Evolutionary conservation across 2,797 vertebrate species (phyloP).

Genomic region (Megalops cyprinoides): DNA sequence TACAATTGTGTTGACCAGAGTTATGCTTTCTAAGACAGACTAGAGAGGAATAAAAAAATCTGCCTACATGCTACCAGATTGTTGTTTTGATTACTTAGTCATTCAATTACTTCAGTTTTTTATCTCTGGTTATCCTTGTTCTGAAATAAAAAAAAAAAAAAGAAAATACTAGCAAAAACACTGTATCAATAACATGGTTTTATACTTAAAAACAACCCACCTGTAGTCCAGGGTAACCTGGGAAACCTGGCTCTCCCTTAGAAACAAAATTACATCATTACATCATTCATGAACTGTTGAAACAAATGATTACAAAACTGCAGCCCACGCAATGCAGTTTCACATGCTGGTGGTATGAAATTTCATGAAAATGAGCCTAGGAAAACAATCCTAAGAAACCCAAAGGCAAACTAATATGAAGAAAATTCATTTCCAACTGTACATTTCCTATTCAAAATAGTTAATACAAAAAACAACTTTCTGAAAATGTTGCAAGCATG

Average conservation of each 20-base stretch:
- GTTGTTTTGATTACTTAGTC: background rate
- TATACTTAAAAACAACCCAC: constrained; percentile 60
- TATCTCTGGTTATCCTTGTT: background rate
- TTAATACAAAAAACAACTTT: background rate
- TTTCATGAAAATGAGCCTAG: background rate
- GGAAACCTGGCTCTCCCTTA: constrained; percentile 81
- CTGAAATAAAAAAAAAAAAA: background rate
- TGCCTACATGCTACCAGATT: too few species aligned
- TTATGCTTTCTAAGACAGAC: too few species aligned
- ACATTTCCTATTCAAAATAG: background rate
- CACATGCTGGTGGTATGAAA: background rate
- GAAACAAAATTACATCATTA: constrained; percentile 39
- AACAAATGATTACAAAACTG: constrained; percentile 11
- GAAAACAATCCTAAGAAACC: background rate
- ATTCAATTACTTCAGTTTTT: background rate
- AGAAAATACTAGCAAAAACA: background rate
- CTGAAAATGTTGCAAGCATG: too few species aligned
- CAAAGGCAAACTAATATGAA: background rate
- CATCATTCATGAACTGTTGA: constrained; percentile 14
- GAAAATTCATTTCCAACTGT: background rate
- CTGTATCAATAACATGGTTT: background rate
- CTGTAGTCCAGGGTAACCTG: constrained; percentile 76
- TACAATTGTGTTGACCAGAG: too few species aligned
- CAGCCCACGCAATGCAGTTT: background rate
- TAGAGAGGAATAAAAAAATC: too few species aligned